These are phyloP conservation scores for Solenopsis invicta DNA, from an alignment of 1,140 invertebrate species.

Conservation along the genomic window DNA sequence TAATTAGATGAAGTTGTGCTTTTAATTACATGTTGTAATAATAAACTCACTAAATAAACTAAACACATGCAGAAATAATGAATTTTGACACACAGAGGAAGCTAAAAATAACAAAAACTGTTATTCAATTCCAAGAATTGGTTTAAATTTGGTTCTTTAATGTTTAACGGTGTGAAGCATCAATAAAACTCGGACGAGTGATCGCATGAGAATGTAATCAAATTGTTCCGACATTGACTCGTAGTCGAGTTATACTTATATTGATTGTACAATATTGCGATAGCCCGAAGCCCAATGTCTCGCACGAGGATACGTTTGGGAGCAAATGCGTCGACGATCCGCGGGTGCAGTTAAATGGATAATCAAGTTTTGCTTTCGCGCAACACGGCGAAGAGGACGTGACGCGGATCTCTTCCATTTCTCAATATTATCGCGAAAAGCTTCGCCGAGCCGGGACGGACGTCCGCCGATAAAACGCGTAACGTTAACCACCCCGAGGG, in stretches of 20 bases:
- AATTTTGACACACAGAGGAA: too few species aligned
- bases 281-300: neutral
- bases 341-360: conserved; percentile 23
- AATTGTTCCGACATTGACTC: conserved; percentile 10
- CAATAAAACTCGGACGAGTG: conserved; percentile 20
- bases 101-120: too few species aligned
- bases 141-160: too few species aligned
- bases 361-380: conserved; percentile 15
- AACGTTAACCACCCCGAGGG: conserved; percentile 13
- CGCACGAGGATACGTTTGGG: neutral
- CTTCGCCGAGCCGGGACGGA: neutral
- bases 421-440: neutral
- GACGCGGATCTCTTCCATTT: conserved; percentile 23
- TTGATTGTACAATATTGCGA: conserved; percentile 33
- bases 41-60: too few species aligned
- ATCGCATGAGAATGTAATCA: neutral
- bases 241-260: conserved; percentile 11
- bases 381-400: neutral
- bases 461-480: conserved; percentile 27
- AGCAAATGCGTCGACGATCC: neutral
- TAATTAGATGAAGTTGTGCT: too few species aligned
- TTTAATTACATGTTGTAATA: too few species aligned
- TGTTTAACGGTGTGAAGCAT: neutral
- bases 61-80: too few species aligned
- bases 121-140: too few species aligned